Base-by-base conservation (phyloP, 2,888 invertebrate genomes). In the Pocota personata region DNA sequence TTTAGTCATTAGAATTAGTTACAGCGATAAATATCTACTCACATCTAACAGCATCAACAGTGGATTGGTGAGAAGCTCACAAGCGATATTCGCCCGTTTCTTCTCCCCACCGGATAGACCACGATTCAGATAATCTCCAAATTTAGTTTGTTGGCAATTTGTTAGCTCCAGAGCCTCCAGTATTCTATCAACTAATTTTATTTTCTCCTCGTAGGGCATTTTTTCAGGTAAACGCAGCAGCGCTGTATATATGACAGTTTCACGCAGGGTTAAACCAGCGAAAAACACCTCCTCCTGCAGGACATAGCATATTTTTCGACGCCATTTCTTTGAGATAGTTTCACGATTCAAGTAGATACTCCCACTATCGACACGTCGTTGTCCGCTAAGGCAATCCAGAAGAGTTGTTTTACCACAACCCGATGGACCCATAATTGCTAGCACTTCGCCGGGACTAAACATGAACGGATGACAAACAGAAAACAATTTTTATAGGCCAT, bases 61-160 rank as follows among this genome's bases (percentile, higher is more conserved):
- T 37, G 97, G 97, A 93, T 97, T 96, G 16, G 96, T 96, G 82
- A 97, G 93, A 88, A 97, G 93, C 92, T 97, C 97, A 91, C 96
- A 96, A 69, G 96, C 97, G 89, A 97, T 96, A 91, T 95, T 97
- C 46, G 96, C 96, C 89, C 97, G 93, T 90, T 97, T 97, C 93
- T 96, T 97, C 91, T 97, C 97, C 21, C 97, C 97, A 0, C 97
- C 97, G 46, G 96, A 96, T 58, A 97, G 92, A 5, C 97, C 97
- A 67, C 96, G 93, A 89, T 95, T 95, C 90, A 96, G 93, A 89
- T 95, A 95, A 90, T 96, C 96, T 14, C 96, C 96, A 89, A 97
- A 95, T 89, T 95, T 95, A 88, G 97, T 97, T 90, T 96, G 95
- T 90, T 96, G 95, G 91, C 96, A 97, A 90, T 94, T 94, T 79